phyloP scores from a whole-genome alignment of 2,888 invertebrate genomes.

The Tetheella fluctuosa region DNA sequence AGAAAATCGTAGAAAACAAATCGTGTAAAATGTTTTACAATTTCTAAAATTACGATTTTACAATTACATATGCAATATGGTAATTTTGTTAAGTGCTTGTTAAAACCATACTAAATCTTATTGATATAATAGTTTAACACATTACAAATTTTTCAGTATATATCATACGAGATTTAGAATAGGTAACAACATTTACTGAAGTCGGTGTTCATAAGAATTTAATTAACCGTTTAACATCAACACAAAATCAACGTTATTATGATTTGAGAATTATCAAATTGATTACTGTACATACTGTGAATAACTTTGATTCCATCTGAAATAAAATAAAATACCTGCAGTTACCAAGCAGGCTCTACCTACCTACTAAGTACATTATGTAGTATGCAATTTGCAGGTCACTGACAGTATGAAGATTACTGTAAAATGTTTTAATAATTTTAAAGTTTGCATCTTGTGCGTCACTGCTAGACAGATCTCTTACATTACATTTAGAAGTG shows the following conservation, averaged over 20 bases:
- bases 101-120: background rate
- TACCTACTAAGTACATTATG: background rate
- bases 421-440: background rate
- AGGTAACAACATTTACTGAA: too few species aligned
- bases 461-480: slow-evolving; percentile 1
- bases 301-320: background rate
- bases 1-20: background rate
- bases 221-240: too few species aligned
- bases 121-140: background rate
- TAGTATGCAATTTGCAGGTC: background rate
- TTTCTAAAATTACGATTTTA: background rate
- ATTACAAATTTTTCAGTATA: too few species aligned
- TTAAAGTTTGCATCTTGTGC: background rate
- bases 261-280: too few species aligned
- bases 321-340: background rate
- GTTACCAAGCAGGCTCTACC: background rate
- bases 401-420: background rate
- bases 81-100: background rate
- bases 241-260: too few species aligned
- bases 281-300: too few species aligned
- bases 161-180: too few species aligned
- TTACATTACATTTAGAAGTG: background rate
- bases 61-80: background rate
- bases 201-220: too few species aligned
- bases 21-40: background rate